Conservation (phyloP, 2,113 vertebrate species). For the Laticauda colubrina region DNA sequence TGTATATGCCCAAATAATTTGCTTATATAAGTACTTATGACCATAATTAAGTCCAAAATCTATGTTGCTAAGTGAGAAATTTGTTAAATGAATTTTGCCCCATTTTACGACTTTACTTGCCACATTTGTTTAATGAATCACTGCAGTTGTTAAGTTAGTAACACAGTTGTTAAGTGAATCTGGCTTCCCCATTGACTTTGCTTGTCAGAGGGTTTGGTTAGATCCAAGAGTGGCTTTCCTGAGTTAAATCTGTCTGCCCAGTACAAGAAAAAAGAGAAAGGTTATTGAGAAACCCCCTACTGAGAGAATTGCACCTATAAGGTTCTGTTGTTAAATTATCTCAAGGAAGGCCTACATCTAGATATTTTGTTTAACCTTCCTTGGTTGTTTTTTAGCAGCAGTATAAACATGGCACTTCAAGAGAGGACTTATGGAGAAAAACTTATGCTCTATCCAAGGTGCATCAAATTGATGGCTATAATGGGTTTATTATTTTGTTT, state of each 20-base stretch:
- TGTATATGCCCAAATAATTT: background rate
- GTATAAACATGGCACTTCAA: background rate
- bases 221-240: no score
- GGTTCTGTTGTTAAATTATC: no score
- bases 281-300: no score
- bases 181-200: background rate
- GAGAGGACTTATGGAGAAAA: background rate
- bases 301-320: no score
- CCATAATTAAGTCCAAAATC: background rate
- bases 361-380: no score
- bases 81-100: background rate
- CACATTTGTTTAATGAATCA: background rate
- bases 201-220: no score
- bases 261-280: no score
- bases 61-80: background rate
- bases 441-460: background rate
- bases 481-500: background rate
- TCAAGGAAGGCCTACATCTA: no score
- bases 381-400: no score
- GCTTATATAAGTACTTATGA: background rate
- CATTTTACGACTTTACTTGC: background rate
- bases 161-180: background rate
- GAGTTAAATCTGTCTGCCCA: no score
- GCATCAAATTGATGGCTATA: background rate
- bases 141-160: background rate